Evolutionary conservation across 2,113 vertebrate genomes (phyloP).

Genomic region (Psittacula cyanocephala): DNA sequence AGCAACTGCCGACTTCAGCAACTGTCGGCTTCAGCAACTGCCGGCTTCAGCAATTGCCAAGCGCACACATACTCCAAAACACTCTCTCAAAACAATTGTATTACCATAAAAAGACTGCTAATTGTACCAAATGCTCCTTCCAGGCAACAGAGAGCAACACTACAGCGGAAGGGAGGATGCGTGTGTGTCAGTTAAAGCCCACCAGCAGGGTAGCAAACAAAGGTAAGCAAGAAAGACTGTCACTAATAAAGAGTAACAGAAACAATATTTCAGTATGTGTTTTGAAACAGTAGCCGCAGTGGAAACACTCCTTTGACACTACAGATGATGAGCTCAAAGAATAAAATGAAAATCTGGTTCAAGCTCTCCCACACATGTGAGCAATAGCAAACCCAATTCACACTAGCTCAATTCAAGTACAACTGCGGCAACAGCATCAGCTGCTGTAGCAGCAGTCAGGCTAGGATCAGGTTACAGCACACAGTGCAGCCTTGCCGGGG

Average conservation of each 20-base stretch:
- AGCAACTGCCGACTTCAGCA: not conserved
- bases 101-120: not conserved
- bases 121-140: not conserved
- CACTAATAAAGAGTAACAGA: not conserved
- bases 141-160: not conserved
- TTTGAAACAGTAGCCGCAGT: not conserved
- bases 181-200: not conserved
- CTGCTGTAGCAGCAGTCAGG: not conserved
- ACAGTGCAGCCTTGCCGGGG: not conserved
- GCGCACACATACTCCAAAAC: not conserved
- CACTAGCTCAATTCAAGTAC: accelerated
- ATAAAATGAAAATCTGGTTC: not conserved
- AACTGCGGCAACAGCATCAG: not conserved
- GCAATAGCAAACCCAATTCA: accelerated
- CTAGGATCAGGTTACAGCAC: accelerated
- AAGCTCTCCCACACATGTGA: accelerated
- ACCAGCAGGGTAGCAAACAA: not conserved
- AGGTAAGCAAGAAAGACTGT: not conserved
- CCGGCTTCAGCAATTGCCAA: not conserved
- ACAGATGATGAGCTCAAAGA: not conserved
- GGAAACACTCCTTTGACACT: not conserved
- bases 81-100: not conserved
- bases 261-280: not conserved
- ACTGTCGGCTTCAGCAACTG: not conserved
- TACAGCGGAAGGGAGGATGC: not conserved